Conservation (phyloP, 2,888 invertebrate species). For the Drosophila macrothrix region DNA sequence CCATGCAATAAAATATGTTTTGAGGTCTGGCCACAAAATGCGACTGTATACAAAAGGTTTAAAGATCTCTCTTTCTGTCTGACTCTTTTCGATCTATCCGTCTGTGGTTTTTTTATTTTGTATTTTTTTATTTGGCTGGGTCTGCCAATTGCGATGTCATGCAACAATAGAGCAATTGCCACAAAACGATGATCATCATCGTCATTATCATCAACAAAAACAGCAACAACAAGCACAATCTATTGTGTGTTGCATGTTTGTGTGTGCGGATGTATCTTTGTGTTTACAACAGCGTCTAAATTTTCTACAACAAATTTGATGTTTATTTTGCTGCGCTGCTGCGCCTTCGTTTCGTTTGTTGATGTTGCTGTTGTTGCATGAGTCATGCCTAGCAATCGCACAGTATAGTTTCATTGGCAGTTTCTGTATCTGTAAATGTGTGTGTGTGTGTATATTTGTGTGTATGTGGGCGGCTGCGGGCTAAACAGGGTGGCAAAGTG, state of each 20-base stretch:
- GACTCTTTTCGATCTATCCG: conserved; percentile 6
- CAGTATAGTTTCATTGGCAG: conserved; percentile 76
- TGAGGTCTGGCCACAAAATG: conserved; percentile 25
- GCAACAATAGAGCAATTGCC: conserved; percentile 76
- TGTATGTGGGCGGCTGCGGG: conserved; percentile 65
- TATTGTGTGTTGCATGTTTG: conserved; percentile 13
- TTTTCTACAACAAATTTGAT: conserved; percentile 79
- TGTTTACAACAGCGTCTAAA: conserved; percentile 74
- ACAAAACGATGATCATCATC: conserved; percentile 46
- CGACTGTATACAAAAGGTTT: conserved; percentile 8
- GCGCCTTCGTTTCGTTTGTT: conserved; percentile 66
- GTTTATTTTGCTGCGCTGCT: conserved; percentile 66
- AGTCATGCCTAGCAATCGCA: conserved; percentile 73
- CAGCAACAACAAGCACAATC: background rate
- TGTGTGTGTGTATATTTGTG: conserved; percentile 39
- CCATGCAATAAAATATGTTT: conserved; percentile 32
- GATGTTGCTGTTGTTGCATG: conserved; percentile 71
- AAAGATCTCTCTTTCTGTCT: conserved; percentile 16
- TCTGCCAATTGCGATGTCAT: conserved; percentile 78
- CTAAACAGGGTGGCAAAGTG: conserved; percentile 41
- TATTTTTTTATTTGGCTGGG: conserved; percentile 28
- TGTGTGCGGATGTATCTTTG: conserved; percentile 25
- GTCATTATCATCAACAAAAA: conserved; percentile 20
- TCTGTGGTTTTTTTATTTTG: conserved; percentile 5
- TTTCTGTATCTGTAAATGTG: conserved; percentile 35